Evolutionary conservation across 1,140 invertebrate genomes (phyloP), one percentile per base, ranked within the genome.

Genomic region (Aphelinus atriplicis): DNA sequence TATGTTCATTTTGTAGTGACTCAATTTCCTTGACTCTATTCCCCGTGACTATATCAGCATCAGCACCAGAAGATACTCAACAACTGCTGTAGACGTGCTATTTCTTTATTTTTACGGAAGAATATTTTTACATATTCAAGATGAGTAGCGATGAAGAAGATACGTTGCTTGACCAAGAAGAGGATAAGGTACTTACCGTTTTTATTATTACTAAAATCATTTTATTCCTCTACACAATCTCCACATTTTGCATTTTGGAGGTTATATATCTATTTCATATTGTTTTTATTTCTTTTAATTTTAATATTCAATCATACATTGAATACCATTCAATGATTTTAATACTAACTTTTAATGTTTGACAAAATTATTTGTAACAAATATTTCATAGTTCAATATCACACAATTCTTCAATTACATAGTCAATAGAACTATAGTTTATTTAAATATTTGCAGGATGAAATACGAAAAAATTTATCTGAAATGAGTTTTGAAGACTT

Each of bases 401-500:
- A 26, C 26, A 26, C 26, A 26, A 26, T 26, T 26, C 26, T 26
- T 26, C 26, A 26, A 26, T 26, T 26, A 26, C 69, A 42, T 3
- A n/a, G 5, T 61, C n/a, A 5, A 61, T 61, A 42, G n/a, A 7
- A 61, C 58, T 42, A 5, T 61, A 56, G 45, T 73, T 68, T 72
- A 51, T 67, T 71, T 26, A 7, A 50, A 46, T 70, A 71, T 73
- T 82, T 79, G 46, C 68, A 89, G 88, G 71, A 73, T 55, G 75
- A 84, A 75, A 88, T 90, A 50, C 78, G 87, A 60, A 78, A 85
- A 43, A 90, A 94, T 80, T 79, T 94, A 62, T 91, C 92, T 2
- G 84, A 89, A 9, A 89, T 95, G 89, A 92, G 92, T 63, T 95
- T 95, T 83, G 93, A 94, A 84, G 92, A 95, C 81, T 86, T 95